Evolutionary conservation across 1,140 invertebrate species (phyloP), one percentile per base, ranked within the genome.

Genomic region (Psilanteris sp.): DNA sequence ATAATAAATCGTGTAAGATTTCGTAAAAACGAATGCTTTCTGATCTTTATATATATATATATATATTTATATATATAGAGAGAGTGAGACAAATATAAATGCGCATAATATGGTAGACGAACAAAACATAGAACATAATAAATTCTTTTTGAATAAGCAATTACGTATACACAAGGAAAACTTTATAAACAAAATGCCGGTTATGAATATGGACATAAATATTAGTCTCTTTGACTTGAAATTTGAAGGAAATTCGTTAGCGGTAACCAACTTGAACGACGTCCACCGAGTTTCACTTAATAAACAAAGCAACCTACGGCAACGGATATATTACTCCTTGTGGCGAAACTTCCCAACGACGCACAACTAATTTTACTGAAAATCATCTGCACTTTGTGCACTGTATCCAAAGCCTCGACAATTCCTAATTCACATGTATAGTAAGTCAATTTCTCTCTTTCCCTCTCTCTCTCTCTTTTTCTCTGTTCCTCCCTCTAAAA

Each of bases 241-340:
- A 54, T 54, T 54, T 31, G 26, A 52, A 31, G 27, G 39, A 55
- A 67, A 67, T 36, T 44, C 55, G 48, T 54, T 67, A 16, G 29
- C 10, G 29, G 20, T 29, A 50, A 66, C 46, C 48, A 16, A 22
- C 62, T 55, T 29, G 39, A 54, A 67, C 37, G 27, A 27, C 31
- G 62, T 55, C 62, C 62, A 54, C 27, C 24, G 39, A 48, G 64
- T 39, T 48, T 48, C 39, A 36, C 48, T 41, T 67, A 48, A 68
- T 57, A 68, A 57, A 68, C 64, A 68, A 68, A 68, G 64, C 39
- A 16, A 31, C 31, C 37, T 18, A 39, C 64, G 24, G 39, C 64
- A 22, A 57, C 64, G 43, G 52, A 57, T 57, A 37, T 57, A 57
- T 68, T 68, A 68, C 31, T 68, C 24, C 62, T 55, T 32, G 36